These are phyloP conservation scores for Naso thynnoides DNA, from an alignment of 2,797 vertebrate species.

Conservation along the genomic window DNA sequence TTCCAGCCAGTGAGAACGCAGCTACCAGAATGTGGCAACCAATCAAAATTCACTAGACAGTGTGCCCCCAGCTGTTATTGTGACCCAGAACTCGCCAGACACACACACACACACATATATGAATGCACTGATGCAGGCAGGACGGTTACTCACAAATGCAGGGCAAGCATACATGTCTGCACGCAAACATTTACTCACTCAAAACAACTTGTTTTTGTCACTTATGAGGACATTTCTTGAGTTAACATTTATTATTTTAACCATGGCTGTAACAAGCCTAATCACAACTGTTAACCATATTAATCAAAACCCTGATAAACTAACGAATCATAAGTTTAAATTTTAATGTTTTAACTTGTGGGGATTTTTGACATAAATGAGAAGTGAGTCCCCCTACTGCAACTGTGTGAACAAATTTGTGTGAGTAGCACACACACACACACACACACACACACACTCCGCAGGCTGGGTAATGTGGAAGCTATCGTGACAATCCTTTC, in stretches of 20 bases:
- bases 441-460: conserved; percentile 19
- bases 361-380: conserved; percentile 19
- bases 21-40: conserved; percentile 33
- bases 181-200: conserved; percentile 35
- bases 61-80: conserved; percentile 80
- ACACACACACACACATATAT: conserved; percentile 35
- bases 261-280: not conserved
- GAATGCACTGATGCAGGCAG: conserved; percentile 54
- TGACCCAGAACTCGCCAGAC: conserved; percentile 79
- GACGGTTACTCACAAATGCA: conserved; percentile 52
- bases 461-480: conserved; percentile 50
- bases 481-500: conserved; percentile 62
- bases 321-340: not conserved
- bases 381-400: conserved; percentile 7
- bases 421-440: conserved; percentile 11
- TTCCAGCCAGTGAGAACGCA: conserved; percentile 51
- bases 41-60: conserved; percentile 67
- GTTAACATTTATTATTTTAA: not conserved
- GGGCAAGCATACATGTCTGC: conserved; percentile 58
- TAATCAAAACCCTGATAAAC: not conserved
- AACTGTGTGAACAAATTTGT: conserved; percentile 27
- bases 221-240: not conserved
- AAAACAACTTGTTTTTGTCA: conserved; percentile 8
- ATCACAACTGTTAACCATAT: not conserved
- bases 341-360: not conserved